Conservation (phyloP, 2,888 invertebrate genomes). For the Folsomia manolachei region DNA sequence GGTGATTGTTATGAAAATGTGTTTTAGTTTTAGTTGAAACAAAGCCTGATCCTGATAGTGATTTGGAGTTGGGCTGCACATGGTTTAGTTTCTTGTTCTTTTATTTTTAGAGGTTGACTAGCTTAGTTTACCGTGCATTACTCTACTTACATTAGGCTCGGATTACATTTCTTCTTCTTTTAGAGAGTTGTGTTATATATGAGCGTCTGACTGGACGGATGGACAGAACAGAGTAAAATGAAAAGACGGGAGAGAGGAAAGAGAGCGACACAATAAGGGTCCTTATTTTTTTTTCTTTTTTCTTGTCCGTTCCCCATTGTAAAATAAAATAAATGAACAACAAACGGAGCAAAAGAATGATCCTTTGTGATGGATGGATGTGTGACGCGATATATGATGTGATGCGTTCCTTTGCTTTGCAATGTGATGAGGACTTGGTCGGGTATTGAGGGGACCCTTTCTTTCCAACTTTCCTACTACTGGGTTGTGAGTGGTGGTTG, state of each 20-base stretch:
- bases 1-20: background rate
- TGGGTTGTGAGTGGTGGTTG: background rate
- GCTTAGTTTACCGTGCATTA: too few relatives aligned
- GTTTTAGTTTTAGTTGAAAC: background rate
- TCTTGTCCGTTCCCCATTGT: background rate
- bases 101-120: too few relatives aligned
- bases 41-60: background rate
- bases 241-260: too few relatives aligned
- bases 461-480: background rate
- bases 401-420: background rate
- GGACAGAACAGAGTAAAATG: too few relatives aligned
- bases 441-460: constrained; percentile 15
- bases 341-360: background rate
- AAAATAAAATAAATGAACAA: background rate
- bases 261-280: background rate
- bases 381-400: too few relatives aligned
- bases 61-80: too few relatives aligned
- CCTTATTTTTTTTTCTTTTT: background rate
- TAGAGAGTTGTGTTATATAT: too few relatives aligned
- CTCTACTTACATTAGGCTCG: constrained; percentile 27
- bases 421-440: constrained; percentile 16
- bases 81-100: background rate
- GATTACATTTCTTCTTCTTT: constrained; percentile 8
- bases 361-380: too few relatives aligned
- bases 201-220: background rate